Percentiles rank a stretch among this genome's conserved stretches.
Evolutionary conservation across 2,113 vertebrate species (phyloP).

Genomic region (Onychorhynchus coronatus): DNA sequence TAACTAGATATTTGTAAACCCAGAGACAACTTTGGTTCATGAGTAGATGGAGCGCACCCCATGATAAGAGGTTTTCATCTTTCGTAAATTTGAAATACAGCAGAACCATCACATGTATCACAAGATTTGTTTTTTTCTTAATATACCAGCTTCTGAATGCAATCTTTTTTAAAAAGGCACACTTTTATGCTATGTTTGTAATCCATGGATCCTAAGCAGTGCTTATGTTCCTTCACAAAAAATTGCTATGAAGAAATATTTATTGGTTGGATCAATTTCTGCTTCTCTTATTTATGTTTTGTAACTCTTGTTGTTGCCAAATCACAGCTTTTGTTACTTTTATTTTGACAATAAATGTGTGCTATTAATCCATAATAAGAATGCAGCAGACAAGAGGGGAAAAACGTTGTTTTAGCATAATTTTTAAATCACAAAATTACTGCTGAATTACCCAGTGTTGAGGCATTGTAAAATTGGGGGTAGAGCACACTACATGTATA

Average conservation of each 20-base stretch:
- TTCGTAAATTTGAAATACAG: not conserved
- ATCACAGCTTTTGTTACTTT: not conserved
- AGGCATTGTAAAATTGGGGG: not conserved
- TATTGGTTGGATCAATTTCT: not conserved
- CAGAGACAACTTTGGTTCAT: not conserved
- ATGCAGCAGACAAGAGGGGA: not conserved
- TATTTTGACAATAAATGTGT: not conserved
- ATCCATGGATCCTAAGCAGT: not conserved
- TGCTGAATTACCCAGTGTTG: not conserved
- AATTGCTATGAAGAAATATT: not conserved
- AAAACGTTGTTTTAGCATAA: not conserved
- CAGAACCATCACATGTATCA: not conserved
- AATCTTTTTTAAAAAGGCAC: not conserved
- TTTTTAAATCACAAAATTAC: not conserved
- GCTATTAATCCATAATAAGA: not conserved
- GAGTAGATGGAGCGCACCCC: not conserved
- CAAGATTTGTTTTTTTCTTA: not conserved
- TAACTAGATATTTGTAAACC: conserved; percentile 16
- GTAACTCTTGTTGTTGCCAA: not conserved
- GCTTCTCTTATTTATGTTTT: conserved; percentile 10
- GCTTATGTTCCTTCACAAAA: not conserved
- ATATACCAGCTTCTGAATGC: not conserved
- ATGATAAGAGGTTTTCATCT: not conserved
- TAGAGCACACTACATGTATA: not conserved
- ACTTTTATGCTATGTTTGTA: not conserved